Percentiles rank a stretch among this genome's conserved stretches.
Conservation (phyloP, 1,140 invertebrate genomes). For the Heliconius melpomene region DNA sequence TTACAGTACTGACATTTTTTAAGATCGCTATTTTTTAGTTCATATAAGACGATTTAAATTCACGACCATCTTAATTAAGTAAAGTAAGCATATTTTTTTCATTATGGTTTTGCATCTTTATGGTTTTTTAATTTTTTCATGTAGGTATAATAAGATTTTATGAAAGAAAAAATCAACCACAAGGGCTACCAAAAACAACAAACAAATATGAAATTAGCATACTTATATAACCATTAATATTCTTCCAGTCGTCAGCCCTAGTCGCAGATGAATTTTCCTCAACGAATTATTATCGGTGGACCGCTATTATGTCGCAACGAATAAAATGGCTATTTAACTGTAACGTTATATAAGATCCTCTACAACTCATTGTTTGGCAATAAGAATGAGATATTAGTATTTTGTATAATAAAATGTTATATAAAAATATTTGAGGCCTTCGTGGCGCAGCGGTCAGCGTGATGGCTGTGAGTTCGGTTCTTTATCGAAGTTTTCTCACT, state of each 20-base stretch:
- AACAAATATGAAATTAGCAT: neutral
- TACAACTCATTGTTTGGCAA: neutral
- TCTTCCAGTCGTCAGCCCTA: neutral
- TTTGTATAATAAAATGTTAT: neutral
- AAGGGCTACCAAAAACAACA: neutral
- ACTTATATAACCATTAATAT: neutral
- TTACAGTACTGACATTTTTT: neutral
- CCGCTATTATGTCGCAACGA: conserved; percentile 42
- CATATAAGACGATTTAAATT: neutral
- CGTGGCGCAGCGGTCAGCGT: too few relatives aligned
- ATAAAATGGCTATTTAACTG: conserved; percentile 47
- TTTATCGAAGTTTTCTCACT: too few relatives aligned
- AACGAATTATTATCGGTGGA: conserved; percentile 41
- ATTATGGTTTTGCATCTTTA: too few relatives aligned
- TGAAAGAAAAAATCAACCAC: too few relatives aligned
- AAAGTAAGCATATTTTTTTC: too few relatives aligned
- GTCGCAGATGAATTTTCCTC: conserved; percentile 16
- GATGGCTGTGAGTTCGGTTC: too few relatives aligned
- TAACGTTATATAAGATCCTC: conserved; percentile 14
- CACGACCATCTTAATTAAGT: too few relatives aligned
- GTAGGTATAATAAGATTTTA: too few relatives aligned
- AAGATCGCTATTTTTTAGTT: neutral
- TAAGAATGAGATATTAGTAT: neutral
- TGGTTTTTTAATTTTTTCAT: too few relatives aligned
- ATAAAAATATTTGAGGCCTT: too few relatives aligned